Percentiles rank a stretch among this genome's conserved stretches.
phyloP scores from a whole-genome alignment of 2,113 vertebrate genomes.

The Strix aluco region DNA sequence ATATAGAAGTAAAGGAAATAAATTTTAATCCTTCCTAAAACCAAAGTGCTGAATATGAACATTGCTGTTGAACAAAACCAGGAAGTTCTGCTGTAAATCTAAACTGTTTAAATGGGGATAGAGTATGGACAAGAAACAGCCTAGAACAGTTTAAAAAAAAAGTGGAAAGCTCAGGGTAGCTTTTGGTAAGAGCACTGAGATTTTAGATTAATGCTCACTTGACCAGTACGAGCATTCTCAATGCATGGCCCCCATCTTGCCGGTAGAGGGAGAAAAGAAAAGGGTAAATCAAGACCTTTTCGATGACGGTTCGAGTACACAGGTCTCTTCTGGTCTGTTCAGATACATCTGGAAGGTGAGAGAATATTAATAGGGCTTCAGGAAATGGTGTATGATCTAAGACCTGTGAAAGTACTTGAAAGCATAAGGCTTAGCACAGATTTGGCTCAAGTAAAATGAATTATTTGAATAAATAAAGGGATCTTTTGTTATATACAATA shows the following conservation, averaged over 20 bases:
- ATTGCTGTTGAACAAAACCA: background rate
- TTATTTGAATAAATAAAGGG: background rate
- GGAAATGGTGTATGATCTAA: background rate
- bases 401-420: background rate
- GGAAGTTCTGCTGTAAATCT: background rate
- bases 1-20: background rate
- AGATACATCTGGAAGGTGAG: constrained; percentile 64
- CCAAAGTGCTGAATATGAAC: background rate
- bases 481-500: background rate
- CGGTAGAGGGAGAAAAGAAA: background rate
- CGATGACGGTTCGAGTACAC: background rate
- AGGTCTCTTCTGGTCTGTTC: constrained; percentile 8
- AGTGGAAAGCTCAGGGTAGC: fast-evolving
- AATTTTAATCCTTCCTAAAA: background rate
- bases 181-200: background rate
- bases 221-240: too few species aligned
- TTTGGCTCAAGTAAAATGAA: background rate
- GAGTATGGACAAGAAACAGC: background rate
- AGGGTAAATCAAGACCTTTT: background rate
- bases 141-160: background rate
- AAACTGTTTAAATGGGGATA: background rate
- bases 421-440: background rate
- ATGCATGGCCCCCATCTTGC: background rate
- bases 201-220: background rate
- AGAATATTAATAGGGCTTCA: background rate